Evolutionary conservation across 2,113 vertebrate genomes (phyloP).

Genomic region (Alligator sinensis): DNA sequence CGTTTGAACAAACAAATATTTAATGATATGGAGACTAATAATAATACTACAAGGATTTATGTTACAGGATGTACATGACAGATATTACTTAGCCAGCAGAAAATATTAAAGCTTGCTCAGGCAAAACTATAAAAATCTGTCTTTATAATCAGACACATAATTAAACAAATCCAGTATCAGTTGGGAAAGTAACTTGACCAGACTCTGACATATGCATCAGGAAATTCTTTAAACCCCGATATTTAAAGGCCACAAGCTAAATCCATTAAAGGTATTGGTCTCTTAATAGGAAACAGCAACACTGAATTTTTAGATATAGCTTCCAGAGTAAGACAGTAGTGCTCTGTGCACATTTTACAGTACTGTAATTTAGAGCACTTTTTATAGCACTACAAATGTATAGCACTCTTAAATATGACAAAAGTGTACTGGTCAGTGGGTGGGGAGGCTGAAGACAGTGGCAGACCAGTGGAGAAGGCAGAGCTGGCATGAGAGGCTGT

Average conservation of each 20-base stretch:
- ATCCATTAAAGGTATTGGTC: no score
- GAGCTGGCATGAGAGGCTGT: no score
- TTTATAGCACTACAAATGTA: no score
- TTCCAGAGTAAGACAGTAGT: no score
- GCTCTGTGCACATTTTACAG: no score
- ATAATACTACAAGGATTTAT: background rate
- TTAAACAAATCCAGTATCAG: background rate
- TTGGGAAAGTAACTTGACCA: background rate
- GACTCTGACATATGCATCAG: background rate
- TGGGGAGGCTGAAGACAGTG: no score
- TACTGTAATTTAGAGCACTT: no score
- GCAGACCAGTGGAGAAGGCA: no score
- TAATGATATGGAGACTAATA: background rate
- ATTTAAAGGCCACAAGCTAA: background rate
- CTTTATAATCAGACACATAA: background rate
- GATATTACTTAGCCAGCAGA: background rate
- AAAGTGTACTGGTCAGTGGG: no score
- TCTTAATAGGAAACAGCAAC: no score
- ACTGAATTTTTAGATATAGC: no score
- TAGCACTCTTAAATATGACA: no score
- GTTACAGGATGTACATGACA: background rate
- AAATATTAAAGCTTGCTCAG: background rate
- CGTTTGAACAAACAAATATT: background rate
- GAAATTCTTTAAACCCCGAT: background rate
- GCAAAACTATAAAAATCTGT: background rate